Evolutionary conservation across 1,140 invertebrate genomes (phyloP), one percentile per base, ranked within the genome.

Genomic region (Sarcophaga peregrina): DNA sequence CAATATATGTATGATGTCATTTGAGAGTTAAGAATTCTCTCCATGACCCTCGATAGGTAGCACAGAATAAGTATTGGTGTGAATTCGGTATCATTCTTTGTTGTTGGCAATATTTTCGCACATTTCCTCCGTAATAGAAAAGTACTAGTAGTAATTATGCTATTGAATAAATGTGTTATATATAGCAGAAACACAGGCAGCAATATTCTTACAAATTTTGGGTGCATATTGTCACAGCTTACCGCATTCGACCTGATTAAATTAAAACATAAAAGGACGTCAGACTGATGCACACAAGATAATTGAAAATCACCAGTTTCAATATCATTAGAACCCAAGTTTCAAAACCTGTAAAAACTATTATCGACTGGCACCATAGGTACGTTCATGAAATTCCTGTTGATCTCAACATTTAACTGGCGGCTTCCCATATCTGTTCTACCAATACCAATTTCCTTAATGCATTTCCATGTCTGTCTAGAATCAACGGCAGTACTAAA

Each of bases 121-220:
- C n/a, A n/a, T n/a, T n/a, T n/a, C n/a, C n/a, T n/a, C n/a, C n/a
- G n/a, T n/a, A n/a, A n/a, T n/a, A n/a, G n/a, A n/a, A n/a, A n/a
- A n/a, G n/a, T n/a, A n/a, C n/a, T n/a, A n/a, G n/a, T n/a, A n/a
- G n/a, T n/a, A n/a, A n/a, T n/a, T n/a, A n/a, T n/a, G n/a, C n/a
- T n/a, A n/a, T n/a, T n/a, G n/a, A n/a, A n/a, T n/a, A 68, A 20
- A 20, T 68, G 17, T 13, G 62, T 68, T 15, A 68, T 17, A n/a
- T 68, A 68, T 10, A n/a, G 58, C 17, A 68, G n/a, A 20, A 68
- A n/a, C 17, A 17, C 10, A 10, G 62, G 9, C 0, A 68, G n/a
- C 8, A 68, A 8, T n/a, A 68, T 68, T n/a, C n/a, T n/a, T 68
- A 68, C 17, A 68, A 68, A 68, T 68, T 68, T 68, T 68, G 17